These are phyloP conservation scores for Macroglossus sobrinus DNA, from an alignment of 2,113 vertebrate species.

Conservation along the genomic window DNA sequence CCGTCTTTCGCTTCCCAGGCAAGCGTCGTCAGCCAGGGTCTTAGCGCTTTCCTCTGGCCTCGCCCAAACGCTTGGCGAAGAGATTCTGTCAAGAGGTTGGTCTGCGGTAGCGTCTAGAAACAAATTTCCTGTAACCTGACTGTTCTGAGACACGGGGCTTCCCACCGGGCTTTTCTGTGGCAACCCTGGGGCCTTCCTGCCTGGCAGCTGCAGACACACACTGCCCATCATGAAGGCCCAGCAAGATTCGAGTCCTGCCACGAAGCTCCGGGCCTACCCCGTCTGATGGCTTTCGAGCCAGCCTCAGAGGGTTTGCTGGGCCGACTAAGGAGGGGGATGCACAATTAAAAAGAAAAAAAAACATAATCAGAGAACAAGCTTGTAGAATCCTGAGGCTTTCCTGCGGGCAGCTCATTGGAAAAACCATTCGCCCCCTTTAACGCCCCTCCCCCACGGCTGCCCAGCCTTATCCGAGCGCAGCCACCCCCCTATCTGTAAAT, in stretches of 20 bases:
- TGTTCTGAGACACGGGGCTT: background rate
- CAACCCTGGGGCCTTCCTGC: constrained; percentile 64
- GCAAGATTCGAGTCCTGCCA: constrained; percentile 53
- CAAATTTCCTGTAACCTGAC: background rate
- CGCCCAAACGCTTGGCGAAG: fast-evolving
- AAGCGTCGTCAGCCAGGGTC: background rate
- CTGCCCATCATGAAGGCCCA: constrained; percentile 63
- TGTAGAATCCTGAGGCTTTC: constrained; percentile 70
- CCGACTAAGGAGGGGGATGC: background rate
- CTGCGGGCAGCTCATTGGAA: constrained; percentile 79
- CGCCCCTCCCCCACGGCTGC: constrained; percentile 70
- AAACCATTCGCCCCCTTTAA: constrained; percentile 75
- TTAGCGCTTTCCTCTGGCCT: background rate
- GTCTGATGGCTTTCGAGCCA: constrained; percentile 48
- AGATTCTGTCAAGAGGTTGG: background rate
- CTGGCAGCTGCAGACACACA: constrained; percentile 69
- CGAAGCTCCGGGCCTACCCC: constrained; percentile 42
- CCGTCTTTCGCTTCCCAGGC: background rate
- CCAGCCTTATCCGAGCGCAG: constrained; percentile 81
- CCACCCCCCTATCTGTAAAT: constrained; percentile 83
- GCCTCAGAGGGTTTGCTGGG: background rate
- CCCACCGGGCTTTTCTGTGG: background rate
- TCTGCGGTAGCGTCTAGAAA: constrained; percentile 7
- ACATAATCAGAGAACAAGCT: constrained; percentile 45
- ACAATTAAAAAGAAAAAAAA: background rate